Conservation (phyloP, 2,888 invertebrate genomes). For the Chrysomela aeneicollis region DNA sequence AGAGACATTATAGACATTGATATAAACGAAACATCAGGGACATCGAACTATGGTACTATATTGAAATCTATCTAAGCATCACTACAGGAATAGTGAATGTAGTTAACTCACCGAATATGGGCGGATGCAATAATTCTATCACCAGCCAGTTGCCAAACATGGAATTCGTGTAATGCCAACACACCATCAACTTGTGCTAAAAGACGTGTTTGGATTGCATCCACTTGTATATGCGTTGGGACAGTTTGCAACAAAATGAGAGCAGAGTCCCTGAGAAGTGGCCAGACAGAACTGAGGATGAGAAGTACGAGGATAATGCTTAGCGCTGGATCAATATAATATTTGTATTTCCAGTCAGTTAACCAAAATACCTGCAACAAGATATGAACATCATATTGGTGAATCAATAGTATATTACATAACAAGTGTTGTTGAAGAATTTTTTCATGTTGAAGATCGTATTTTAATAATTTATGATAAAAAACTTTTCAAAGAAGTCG, state of each 20-base stretch:
- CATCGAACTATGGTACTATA: no score
- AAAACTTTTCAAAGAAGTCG: no score
- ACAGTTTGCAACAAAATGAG: slow-evolving; percentile 97
- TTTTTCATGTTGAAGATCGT: no score
- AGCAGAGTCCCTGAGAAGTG: slow-evolving; percentile 90
- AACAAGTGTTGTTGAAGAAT: no score
- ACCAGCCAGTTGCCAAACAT: slow-evolving; percentile 97
- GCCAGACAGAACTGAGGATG: slow-evolving; percentile 91
- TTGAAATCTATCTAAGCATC: no score
- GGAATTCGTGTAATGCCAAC: slow-evolving; percentile 95
- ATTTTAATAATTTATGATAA: no score
- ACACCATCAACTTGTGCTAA: slow-evolving; percentile 93
- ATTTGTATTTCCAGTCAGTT: slow-evolving; percentile 81
- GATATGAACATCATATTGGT: no score
- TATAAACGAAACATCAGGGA: no score
- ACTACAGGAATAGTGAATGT: no score
- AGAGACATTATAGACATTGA: no score
- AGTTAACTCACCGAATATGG: slow-evolving; percentile 90
- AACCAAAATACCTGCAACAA: slow-evolving; percentile 70
- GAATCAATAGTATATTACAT: no score
- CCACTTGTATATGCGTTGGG: slow-evolving; percentile 95
- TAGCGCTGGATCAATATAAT: slow-evolving; percentile 94
- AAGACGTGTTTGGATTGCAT: slow-evolving; percentile 87
- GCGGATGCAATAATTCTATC: slow-evolving; percentile 97
- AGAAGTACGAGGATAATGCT: slow-evolving; percentile 88